Evolutionary conservation across 2,888 invertebrate species (phyloP), one percentile per base, ranked within the genome.

Genomic region (Amiota mariae): DNA sequence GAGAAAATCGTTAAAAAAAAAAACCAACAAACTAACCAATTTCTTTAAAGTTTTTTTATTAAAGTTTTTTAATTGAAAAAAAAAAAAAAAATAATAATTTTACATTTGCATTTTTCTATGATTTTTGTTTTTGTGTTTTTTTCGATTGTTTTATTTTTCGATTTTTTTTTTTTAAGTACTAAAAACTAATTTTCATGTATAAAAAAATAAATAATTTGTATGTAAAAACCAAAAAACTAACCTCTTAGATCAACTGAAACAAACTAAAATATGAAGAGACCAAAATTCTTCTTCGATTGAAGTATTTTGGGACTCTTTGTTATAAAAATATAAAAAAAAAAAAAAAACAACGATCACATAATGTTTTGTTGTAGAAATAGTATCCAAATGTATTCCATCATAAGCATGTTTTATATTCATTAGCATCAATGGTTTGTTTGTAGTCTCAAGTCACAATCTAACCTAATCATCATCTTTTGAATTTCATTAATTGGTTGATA

Each of bases 51-150:
- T n/a, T 47, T 47, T 67, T 13, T 24, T 54, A 2, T 46, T 49
- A 36, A 68, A 13, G 12, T n/a, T 70, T 56, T 70, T 54, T 8
- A 24, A 36, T 54, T 54, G 54, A 13, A 13, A 36, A 70, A 70
- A 56, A 15, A 6, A 59, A 20, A 59, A 3, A 67, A 48, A 18
- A n/a, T 20, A 18, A 18, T 63, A 61, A 47, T 70, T 47, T 71
- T 73, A n/a, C 6, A 59, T 72, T 72, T 78, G 68, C 76, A 57
- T 9, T 48, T 79, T 85, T 68, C 47, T 49, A 13, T 10, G 49
- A 20, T 8, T 78, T 75, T 85, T 79, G 36, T 54, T 12, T 68
- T 68, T 78, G 77, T 79, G 77, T 78, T 68, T 68, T 56, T 63
- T 75, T 75, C 49, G 13, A 73, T 71, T 61, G 54, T 78, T 72